Percentiles rank a stretch among this genome's conserved stretches.
phyloP scores from a whole-genome alignment of 2,888 invertebrate species.

The Drosophila cognata region DNA sequence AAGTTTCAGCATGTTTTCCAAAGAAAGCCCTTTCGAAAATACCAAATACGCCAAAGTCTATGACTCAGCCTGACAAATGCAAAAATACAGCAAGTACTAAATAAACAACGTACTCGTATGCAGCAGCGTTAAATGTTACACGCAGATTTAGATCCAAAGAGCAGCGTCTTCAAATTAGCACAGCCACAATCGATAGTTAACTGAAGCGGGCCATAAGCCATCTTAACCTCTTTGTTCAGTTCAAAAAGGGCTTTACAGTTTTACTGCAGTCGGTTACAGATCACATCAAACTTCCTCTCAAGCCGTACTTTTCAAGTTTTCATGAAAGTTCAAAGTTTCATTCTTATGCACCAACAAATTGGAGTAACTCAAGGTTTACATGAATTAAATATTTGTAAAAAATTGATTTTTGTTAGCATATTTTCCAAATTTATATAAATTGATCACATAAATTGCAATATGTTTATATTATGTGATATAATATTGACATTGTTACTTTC shows the following conservation, averaged over 20 bases:
- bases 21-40: conserved; percentile 53
- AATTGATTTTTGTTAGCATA: not conserved
- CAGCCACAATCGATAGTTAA: conserved; percentile 35
- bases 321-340: conserved; percentile 1
- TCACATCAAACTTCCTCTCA: conserved; percentile 18
- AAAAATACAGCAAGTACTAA: conserved; percentile 25
- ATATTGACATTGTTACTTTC: not conserved
- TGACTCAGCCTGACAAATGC: conserved; percentile 27
- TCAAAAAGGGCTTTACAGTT: conserved; percentile 6
- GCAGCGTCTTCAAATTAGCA: conserved; percentile 29
- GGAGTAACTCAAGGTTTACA: not conserved
- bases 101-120: conserved; percentile 8
- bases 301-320: conserved; percentile 11
- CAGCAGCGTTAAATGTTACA: not conserved
- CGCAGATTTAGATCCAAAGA: conserved; percentile 7
- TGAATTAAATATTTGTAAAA: fast-evolving
- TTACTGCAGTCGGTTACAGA: conserved; percentile 4
- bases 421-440: not conserved
- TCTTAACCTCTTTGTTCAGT: conserved; percentile 12
- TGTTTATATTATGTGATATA: not conserved
- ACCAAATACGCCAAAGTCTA: conserved; percentile 24
- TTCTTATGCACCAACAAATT: not conserved
- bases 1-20: conserved; percentile 80
- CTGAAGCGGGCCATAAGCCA: conserved; percentile 16
- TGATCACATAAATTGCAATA: not conserved